Base-by-base conservation (phyloP, 2,797 vertebrate genomes). In the Novumbra hubbsi region DNA sequence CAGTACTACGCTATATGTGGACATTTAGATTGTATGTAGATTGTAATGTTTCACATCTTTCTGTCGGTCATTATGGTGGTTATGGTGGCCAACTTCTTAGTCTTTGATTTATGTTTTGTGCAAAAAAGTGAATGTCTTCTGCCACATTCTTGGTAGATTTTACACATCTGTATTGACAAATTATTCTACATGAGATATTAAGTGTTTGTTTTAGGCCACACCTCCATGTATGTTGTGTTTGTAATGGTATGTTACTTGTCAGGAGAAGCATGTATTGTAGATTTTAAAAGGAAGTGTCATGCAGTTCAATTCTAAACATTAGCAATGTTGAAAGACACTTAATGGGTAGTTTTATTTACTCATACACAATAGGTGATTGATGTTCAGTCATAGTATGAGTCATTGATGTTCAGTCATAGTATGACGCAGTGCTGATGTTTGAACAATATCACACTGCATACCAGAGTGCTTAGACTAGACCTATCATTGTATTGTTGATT, bases 91-190 rank as follows among this genome's bases (percentile, higher is more conserved):
- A 65, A 64, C 41, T 19, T 70, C 32, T 72, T 41, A 17, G 50
- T 55, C 50, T 55, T 16, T 55, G 50, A 6, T 55, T 5, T 12
- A 55, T n/a, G 5, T 48, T 72, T n/a, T n/a, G n/a, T n/a, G n/a
- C n/a, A n/a, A n/a, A n/a, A n/a, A n/a, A 38, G 2, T 38, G 34
- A 38, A 81, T 77, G 73, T 78, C 68, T 70, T 62, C 21, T 62
- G 19, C 19, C 49, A 64, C 17, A 55, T 16, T 55, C 64, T 66
- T 66, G 64, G 76, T 63, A 41, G n/a, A 15, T 11, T 67, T 38
- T 68, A 45, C 49, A 27, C 74, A 28, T 69, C 76, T 49, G 12
- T 77, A 55, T 63, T 34, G 1, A 75, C 8, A 38, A 38, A 38
- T 38, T 38, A 38, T 38, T 38, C 34, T 38, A 38, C 34, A 38